Conservation (phyloP, 2,797 vertebrate genomes). For the Catharus ustulatus region DNA sequence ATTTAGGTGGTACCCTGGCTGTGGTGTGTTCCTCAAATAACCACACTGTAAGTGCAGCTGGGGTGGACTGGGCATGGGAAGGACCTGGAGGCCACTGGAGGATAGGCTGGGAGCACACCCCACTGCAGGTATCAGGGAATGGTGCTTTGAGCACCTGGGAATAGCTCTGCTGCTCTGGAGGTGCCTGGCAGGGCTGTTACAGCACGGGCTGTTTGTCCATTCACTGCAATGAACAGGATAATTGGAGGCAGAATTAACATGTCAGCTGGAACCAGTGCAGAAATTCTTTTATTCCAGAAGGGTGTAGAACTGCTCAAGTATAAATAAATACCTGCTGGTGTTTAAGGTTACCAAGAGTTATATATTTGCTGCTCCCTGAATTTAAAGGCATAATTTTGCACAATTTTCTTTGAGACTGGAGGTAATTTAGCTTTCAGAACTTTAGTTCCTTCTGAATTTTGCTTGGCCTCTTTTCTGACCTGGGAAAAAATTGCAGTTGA, state of each 20-base stretch:
- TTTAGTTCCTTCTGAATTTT: not conserved
- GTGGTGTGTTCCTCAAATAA: not conserved
- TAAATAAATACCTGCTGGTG: not conserved
- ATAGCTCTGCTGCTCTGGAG: not conserved
- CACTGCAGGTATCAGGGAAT: not conserved
- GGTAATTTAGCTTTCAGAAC: slow-evolving; percentile 10
- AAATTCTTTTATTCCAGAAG: slow-evolving; percentile 10
- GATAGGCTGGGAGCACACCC: not conserved
- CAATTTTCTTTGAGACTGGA: slow-evolving; percentile 4
- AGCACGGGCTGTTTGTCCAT: not conserved
- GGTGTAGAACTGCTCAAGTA: not conserved
- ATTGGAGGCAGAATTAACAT: slow-evolving; percentile 16
- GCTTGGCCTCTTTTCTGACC: slow-evolving; percentile 20
- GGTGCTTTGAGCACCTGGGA: not conserved
- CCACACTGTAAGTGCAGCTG: not conserved
- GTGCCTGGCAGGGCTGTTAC: not conserved
- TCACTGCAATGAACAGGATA: not conserved
- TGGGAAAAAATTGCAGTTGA: not conserved
- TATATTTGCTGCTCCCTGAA: not conserved
- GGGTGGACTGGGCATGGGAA: not conserved
- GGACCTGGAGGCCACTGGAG: not conserved
- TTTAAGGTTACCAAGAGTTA: not conserved
- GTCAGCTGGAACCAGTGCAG: not conserved
- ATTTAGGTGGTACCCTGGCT: not conserved
- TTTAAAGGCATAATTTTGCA: slow-evolving; percentile 36